phyloP scores from a whole-genome alignment of 2,888 invertebrate genomes.

The Caradrina clavipalpis region DNA sequence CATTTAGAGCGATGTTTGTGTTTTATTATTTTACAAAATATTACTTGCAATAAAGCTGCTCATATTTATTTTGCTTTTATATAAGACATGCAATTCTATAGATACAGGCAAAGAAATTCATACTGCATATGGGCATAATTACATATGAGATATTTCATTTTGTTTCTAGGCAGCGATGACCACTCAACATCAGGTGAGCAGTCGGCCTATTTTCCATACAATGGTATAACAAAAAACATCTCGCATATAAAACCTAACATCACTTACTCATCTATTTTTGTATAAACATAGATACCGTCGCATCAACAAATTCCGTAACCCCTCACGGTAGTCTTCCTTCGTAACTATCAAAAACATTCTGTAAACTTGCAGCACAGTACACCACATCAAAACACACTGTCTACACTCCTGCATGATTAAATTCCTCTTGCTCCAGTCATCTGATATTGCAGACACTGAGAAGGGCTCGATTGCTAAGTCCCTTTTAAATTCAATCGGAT shows the following conservation, averaged over 20 bases:
- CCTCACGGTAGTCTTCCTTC: conserved; percentile 26
- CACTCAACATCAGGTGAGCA: too few relatives aligned
- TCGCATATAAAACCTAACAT: neutral
- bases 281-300: neutral
- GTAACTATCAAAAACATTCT: conserved; percentile 50
- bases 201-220: too few relatives aligned
- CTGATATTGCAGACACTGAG: conserved; percentile 67
- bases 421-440: conserved; percentile 58
- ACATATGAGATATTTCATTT: too few relatives aligned
- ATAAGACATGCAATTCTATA: neutral
- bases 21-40: conserved; percentile 26
- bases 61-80: conserved; percentile 4
- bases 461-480: conserved; percentile 50
- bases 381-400: conserved; percentile 45
- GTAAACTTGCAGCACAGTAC: conserved; percentile 32
- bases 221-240: too few relatives aligned
- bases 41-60: neutral
- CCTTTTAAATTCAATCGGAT: conserved; percentile 56
- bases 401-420: conserved; percentile 45
- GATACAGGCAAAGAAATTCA: too few relatives aligned
- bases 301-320: conserved; percentile 17
- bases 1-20: neutral
- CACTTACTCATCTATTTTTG: neutral
- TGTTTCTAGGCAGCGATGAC: too few relatives aligned
- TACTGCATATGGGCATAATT: too few relatives aligned